Evolutionary conservation across 2,797 vertebrate genomes (phyloP).

Genomic region (Leptoclinus maculatus): DNA sequence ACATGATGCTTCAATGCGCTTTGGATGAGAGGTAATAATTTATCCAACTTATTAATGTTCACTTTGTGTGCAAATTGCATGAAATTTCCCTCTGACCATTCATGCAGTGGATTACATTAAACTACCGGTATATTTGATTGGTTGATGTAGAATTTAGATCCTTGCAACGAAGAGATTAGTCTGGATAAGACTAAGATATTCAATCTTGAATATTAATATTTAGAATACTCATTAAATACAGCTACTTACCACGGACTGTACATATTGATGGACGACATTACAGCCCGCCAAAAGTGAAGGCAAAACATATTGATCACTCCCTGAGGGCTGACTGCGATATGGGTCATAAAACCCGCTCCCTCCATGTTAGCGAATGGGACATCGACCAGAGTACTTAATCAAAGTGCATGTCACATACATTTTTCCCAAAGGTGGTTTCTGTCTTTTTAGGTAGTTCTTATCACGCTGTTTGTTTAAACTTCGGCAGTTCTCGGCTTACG

Average conservation of each 20-base stretch:
- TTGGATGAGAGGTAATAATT: background rate
- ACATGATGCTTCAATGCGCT: background rate
- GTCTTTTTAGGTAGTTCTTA: too few species aligned
- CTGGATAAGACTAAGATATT: background rate
- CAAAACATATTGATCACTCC: background rate
- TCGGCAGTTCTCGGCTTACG: too few species aligned
- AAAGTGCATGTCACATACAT: too few species aligned
- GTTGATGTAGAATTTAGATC: background rate
- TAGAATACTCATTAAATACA: background rate
- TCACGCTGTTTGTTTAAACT: too few species aligned
- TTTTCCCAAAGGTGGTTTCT: too few species aligned
- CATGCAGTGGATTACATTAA: constrained; percentile 9
- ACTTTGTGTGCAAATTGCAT: constrained; percentile 7
- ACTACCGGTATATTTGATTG: background rate
- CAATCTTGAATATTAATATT: background rate
- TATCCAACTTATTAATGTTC: constrained; percentile 9
- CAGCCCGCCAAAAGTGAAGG: background rate
- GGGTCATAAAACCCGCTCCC: background rate
- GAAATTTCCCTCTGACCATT: background rate
- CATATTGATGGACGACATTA: background rate
- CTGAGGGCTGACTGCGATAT: background rate
- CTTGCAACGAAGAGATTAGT: background rate
- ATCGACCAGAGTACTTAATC: too few species aligned
- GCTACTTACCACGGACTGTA: background rate
- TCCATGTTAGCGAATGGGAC: too few species aligned